Percentiles rank a stretch among this genome's conserved stretches.
Conservation (phyloP, 2,113 vertebrate genomes). For the Cyphomyrus discorhynchus region DNA sequence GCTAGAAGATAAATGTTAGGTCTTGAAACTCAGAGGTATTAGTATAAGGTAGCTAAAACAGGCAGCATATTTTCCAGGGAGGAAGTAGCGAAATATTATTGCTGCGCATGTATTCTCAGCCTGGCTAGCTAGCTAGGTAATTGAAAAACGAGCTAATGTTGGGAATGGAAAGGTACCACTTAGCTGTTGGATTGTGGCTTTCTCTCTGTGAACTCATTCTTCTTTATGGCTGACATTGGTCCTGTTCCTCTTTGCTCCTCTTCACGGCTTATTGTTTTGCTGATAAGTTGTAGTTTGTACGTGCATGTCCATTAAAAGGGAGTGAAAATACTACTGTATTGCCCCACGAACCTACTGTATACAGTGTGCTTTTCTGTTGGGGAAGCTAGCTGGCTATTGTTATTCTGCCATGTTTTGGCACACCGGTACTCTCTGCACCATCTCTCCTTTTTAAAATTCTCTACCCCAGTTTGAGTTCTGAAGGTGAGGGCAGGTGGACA, state of each 20-base stretch:
- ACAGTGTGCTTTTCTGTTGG: not conserved
- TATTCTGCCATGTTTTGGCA: not conserved
- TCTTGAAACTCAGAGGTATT: not conserved
- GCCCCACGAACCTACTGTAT: not conserved
- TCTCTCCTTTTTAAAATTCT: not conserved
- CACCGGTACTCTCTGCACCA: not conserved
- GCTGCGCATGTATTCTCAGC: not conserved
- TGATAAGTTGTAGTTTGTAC: not conserved
- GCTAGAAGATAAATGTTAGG: not conserved
- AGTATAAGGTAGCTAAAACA: not conserved
- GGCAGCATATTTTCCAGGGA: not conserved
- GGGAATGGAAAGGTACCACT: not conserved
- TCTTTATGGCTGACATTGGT: not conserved
- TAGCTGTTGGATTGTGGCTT: not conserved
- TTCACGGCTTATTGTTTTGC: not conserved
- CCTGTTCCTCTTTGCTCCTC: not conserved
- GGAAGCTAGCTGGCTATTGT: not conserved
- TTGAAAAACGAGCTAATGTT: not conserved
- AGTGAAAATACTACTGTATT: not conserved
- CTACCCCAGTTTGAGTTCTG: not conserved
- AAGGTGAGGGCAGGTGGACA: not conserved
- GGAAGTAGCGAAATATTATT: not conserved
- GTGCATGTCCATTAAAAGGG: not conserved
- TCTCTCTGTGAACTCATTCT: not conserved
- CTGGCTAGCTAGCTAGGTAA: not conserved